phyloP scores from a whole-genome alignment of 2,113 vertebrate species.

The Telmatochromis sp. region DNA sequence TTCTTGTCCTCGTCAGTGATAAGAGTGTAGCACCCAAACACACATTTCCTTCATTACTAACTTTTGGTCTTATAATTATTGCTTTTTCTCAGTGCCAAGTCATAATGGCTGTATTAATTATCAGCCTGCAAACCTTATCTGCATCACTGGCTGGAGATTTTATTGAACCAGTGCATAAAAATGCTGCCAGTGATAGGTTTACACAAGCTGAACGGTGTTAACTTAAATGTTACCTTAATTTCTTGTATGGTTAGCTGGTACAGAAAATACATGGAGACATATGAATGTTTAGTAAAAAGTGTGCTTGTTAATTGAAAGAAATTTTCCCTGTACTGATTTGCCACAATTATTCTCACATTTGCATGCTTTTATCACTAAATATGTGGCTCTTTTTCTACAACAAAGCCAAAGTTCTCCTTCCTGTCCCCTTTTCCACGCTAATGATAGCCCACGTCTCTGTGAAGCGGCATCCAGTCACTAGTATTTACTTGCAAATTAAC shows the following conservation, averaged over 20 bases:
- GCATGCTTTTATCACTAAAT: neutral
- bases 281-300: neutral
- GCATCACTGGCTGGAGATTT: neutral
- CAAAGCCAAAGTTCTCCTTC: neutral
- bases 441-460: neutral
- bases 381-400: neutral
- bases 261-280: neutral
- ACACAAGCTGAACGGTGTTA: neutral
- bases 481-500: conserved; percentile 70
- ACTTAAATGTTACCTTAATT: neutral
- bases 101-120: neutral
- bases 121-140: neutral
- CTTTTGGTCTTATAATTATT: neutral
- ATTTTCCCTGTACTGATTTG: neutral
- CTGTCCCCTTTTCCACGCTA: neutral
- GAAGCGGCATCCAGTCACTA: conserved; percentile 18
- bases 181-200: neutral
- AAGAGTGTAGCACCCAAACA: neutral
- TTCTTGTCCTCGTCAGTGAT: neutral
- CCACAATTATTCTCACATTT: neutral
- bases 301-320: neutral
- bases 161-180: neutral
- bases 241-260: neutral
- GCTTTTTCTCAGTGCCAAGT: neutral
- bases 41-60: neutral